Evolutionary conservation across 1,140 invertebrate genomes (phyloP), one percentile per base, ranked within the genome.

Genomic region (Drosophila parabipectinata): DNA sequence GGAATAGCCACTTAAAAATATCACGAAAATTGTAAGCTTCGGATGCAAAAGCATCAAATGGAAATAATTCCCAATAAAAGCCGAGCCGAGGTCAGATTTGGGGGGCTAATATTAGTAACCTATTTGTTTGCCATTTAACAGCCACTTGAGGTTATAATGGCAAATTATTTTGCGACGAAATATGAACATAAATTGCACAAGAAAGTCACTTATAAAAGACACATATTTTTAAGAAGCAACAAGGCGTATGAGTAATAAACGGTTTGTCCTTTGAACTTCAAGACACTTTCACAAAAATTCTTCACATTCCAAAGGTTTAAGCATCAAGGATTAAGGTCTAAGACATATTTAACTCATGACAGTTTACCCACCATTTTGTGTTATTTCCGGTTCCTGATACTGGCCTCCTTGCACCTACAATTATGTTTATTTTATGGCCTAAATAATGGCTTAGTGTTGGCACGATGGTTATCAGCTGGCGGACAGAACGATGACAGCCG

Each of bases 401-500:
- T 14, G 34, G 15, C 32, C 15, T 39, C 9, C 15, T 21, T 54
- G 26, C 15, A 45, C 62, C 51, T 48, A 24, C 48, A 68, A 68
- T 68, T 54, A 45, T 69, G 64, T 66, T 53, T 66, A 39, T 50
- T 69, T 69, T 56, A 69, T 69, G 66, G 32, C 52, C 62, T 50
- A 24, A 14, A 28, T 47, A 60, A 39, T 37, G 48, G 32, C 47
- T 30, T 45, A 52, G 39, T 37, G 28, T 71, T 71, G 54, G 21
- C 53, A 74, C 53, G 39, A 66, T 66, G 37, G 32, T 37, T 54
- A 50, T 73, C 72, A 73, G 66, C 26, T 15, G 39, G 48, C 8
- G 62, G 63, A 39, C 63, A 34, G 32, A 18, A 48, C 53, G 72
- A 58, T 75, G 73, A 76, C 62, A 75, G 71, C 66, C 69, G 77